phyloP scores from a whole-genome alignment of 2,113 vertebrate species.

The Stigmatopora argus region DNA sequence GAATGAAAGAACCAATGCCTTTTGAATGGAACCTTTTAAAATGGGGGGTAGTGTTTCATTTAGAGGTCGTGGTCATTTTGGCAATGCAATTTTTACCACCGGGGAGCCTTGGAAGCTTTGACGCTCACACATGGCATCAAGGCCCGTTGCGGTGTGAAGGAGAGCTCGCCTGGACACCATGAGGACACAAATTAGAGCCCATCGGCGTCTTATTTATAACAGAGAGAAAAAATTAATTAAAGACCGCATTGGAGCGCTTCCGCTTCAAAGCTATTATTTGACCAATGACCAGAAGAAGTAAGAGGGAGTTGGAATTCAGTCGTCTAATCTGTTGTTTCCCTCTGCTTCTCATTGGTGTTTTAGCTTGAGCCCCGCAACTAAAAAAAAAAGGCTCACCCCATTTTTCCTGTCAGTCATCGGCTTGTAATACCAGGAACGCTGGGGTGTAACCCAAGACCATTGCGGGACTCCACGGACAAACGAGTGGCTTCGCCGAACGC shows the following conservation, averaged over 20 bases:
- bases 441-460: slow-evolving; percentile 69
- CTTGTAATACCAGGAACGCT: slow-evolving; percentile 69
- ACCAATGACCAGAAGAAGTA: slow-evolving; percentile 62
- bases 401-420: slow-evolving; percentile 74
- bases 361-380: slow-evolving; percentile 47
- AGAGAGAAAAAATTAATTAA: slow-evolving; percentile 70
- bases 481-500: slow-evolving; percentile 72
- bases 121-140: slow-evolving; percentile 74
- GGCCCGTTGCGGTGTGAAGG: slow-evolving; percentile 66
- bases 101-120: slow-evolving; percentile 66
- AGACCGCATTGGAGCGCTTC: slow-evolving; percentile 69
- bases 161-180: slow-evolving; percentile 65
- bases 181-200: slow-evolving; percentile 71
- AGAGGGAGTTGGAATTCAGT: slow-evolving; percentile 64
- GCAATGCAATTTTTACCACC: slow-evolving; percentile 62
- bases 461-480: slow-evolving; percentile 64
- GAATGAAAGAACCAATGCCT: slow-evolving; percentile 30
- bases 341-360: slow-evolving; percentile 67
- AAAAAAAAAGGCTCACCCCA: slow-evolving; percentile 51
- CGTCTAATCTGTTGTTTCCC: slow-evolving; percentile 68
- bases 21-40: slow-evolving; percentile 67
- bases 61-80: slow-evolving; percentile 69
- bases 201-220: slow-evolving; percentile 47
- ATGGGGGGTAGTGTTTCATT: slow-evolving; percentile 64
- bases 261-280: slow-evolving; percentile 72